These are phyloP conservation scores for Cheilosia urbana DNA, from an alignment of 2,888 invertebrate genomes.

Conservation along the genomic window DNA sequence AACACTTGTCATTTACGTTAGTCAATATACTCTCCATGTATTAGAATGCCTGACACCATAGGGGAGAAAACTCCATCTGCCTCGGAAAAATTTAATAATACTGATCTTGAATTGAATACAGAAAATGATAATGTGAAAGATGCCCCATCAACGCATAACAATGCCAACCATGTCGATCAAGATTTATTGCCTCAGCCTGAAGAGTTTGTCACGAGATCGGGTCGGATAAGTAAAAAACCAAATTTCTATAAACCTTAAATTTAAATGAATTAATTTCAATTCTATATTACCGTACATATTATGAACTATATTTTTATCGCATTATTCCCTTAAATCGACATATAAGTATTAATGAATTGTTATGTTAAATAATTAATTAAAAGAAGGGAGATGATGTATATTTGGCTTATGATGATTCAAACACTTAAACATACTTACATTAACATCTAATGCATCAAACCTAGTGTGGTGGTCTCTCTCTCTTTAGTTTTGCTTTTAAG, in stretches of 20 bases:
- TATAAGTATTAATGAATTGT: not conserved
- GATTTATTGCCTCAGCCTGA: not conserved
- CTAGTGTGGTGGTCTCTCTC: too few species aligned
- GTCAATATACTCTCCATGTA: slow-evolving; percentile 6
- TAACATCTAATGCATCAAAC: too few species aligned
- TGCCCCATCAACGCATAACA: not conserved
- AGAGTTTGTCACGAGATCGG: too few species aligned
- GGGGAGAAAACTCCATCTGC: slow-evolving; percentile 7
- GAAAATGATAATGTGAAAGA: not conserved
- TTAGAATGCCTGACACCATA: slow-evolving; percentile 8
- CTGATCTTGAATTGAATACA: not conserved
- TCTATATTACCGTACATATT: not conserved
- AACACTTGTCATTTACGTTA: too few species aligned
- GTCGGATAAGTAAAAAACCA: too few species aligned
- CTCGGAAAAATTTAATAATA: not conserved
- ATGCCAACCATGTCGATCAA: not conserved
- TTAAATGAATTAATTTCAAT: not conserved
- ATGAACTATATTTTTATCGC: not conserved
- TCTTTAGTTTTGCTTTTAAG: too few species aligned
- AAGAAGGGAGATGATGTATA: too few species aligned
- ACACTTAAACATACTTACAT: too few species aligned
- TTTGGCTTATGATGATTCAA: too few species aligned
- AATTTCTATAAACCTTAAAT: not conserved
- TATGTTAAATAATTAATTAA: too few species aligned
- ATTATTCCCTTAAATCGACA: not conserved